Evolutionary conservation across 2,888 invertebrate species (phyloP), one percentile per base, ranked within the genome.

Genomic region (Raillietiella orientalis): DNA sequence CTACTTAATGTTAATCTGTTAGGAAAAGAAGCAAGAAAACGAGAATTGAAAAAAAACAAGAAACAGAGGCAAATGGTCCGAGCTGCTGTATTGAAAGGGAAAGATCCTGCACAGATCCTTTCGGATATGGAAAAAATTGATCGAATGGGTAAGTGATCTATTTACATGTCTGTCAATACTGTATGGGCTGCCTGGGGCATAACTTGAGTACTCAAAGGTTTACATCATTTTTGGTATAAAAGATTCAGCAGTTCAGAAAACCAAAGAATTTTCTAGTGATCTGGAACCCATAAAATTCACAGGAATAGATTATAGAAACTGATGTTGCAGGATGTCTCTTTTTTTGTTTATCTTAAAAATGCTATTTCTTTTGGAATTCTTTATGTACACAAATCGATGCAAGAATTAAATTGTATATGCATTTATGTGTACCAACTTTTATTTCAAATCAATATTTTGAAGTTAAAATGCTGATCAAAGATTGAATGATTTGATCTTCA

Each of bases 11-110:
- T 28, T 32, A 28, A 29, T 27, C 31, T 38, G 44, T 25, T 40
- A 82, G 79, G 90, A 40, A 93, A 93, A 48, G 87, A 90, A 49
- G 90, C 90, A 9, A 59, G 90, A 28, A 87, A 87, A 46, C 77
- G 82, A 42, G 93, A 96, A 47, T 47, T 93, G 21, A 96, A 93
- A 48, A 93, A 90, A 55, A 96, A 96, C 46, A 93, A 93, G 47
- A 70, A 82, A 36, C 93, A 93, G 45, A 57, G 93, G 27, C 77
- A 79, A 50, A 65, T 84, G 58, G 93, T 93, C 2, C 53, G 93
- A 33, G 79, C 84, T 24, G 87, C 90, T 25, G 90, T 93, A 3
- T 54, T 96, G 3, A 93, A 93, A 53, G 82, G 84, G 44, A 90
- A 93, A 53, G 90, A 96, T 56, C 90, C 93, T 0, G 59, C 67